Evolutionary conservation across 1,140 invertebrate genomes (phyloP).

Genomic region (Diprion similis): DNA sequence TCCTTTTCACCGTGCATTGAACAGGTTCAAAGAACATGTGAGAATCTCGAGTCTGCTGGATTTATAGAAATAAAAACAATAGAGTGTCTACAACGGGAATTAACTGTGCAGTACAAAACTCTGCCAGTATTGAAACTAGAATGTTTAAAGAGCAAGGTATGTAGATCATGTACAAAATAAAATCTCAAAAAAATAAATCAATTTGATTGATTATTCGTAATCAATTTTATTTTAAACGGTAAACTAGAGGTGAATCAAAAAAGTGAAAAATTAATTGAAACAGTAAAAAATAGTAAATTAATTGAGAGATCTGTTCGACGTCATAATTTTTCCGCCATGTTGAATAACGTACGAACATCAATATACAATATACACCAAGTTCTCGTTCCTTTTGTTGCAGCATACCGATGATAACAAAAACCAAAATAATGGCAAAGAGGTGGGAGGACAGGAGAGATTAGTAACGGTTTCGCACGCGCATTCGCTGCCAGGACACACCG

Average conservation of each 20-base stretch:
- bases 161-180: constrained; percentile 20
- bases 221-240: background rate
- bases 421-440: constrained; percentile 56
- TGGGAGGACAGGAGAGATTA: constrained; percentile 64
- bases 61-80: constrained; percentile 87
- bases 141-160: constrained; percentile 68
- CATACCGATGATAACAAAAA: constrained; percentile 23
- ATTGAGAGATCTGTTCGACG: constrained; percentile 1
- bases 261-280: constrained; percentile 8
- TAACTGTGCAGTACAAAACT: constrained; percentile 77
- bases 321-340: no score
- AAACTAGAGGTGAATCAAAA: background rate
- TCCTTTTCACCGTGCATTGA: constrained; percentile 99
- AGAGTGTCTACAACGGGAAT: constrained; percentile 87
- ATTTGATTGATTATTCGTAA: constrained; percentile 9
- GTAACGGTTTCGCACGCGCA: constrained; percentile 73
- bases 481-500: constrained; percentile 88
- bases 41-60: constrained; percentile 71
- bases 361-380: constrained; percentile 29
- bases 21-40: constrained; percentile 90
- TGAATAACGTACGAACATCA: no score
- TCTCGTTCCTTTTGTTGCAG: constrained; percentile 30
- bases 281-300: background rate
- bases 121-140: constrained; percentile 74
- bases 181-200: no score